These are phyloP conservation scores for Spisula solida DNA, from an alignment of 2,888 invertebrate species.

Conservation along the genomic window DNA sequence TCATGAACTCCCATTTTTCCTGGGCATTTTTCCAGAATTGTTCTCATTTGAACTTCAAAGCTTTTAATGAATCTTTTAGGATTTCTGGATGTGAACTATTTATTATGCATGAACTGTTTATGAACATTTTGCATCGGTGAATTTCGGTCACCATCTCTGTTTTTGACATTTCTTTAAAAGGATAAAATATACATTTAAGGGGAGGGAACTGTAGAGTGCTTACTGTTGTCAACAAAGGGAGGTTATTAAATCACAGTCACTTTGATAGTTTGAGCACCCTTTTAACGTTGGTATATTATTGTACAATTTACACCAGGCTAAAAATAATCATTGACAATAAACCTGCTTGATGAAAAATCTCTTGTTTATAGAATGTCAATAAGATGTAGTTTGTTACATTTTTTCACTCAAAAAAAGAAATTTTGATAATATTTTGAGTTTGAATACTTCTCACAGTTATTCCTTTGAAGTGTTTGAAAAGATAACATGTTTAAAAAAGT, in stretches of 20 bases:
- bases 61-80: no score
- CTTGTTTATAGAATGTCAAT: constrained; percentile 61
- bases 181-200: neutral
- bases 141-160: no score
- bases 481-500: neutral
- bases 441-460: neutral
- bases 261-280: constrained; percentile 36
- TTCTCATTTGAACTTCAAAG: no score
- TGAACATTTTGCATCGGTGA: no score
- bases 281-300: constrained; percentile 20
- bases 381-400: constrained; percentile 34
- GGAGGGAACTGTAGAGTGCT: constrained; percentile 18
- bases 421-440: neutral
- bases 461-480: neutral
- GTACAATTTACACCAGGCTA: constrained; percentile 14
- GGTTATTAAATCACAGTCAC: neutral
- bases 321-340: constrained; percentile 45
- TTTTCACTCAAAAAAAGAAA: constrained; percentile 28
- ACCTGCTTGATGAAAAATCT: constrained; percentile 53
- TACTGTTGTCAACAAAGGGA: constrained; percentile 21
- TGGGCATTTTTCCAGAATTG: no score
- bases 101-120: no score
- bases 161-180: no score
- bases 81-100: no score
- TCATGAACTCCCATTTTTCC: no score